Evolutionary conservation across 2,888 invertebrate genomes (phyloP), one percentile per base, ranked within the genome.

Genomic region (Cosmorhoe ocellata): DNA sequence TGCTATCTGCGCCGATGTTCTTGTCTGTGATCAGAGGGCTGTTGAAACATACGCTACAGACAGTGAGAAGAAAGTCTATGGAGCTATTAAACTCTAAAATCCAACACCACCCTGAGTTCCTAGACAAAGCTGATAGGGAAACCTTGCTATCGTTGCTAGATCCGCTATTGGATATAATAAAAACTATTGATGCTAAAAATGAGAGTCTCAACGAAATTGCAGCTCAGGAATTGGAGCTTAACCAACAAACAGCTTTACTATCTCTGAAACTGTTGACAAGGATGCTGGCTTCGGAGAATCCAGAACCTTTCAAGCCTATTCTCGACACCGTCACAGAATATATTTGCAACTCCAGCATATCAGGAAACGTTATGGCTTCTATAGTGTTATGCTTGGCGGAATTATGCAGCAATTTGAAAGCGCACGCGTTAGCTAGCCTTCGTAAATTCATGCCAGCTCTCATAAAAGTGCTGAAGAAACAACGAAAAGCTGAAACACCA

Each of bases 51-150:
- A 92, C 93, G 30, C 76, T 95, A 13, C 80, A 92, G 9, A 92
- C 93, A 4, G 94, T 98, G 0, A 92, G 95, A 57, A 92, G 95
- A 51, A 95, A 97, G 74, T 93, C 96, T 0, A 91, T 99, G 82
- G 98, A 98, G 68, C 81, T 99, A 30, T 83, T 99, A 0, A 97
- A 96, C 66, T 91, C 92, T 6, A 96, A 97, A 79, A 88, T 98
- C 5, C 94, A 95, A 59, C 91, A 92, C 53, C 93, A 93, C 53
- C 90, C 91, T 2, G 91, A 92, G 55, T 93, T 93, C 64, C 92
- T 93, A 40, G 78, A 82, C 0, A 85, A 91, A 42, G 91, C 92
- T 3, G 82, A 90, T 27, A 81, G 84, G 8, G 71, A 80, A 0
- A 71, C 92, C 38, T 71, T 96, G 7, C 87, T 91, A 14, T 85